phyloP scores from a whole-genome alignment of 2,113 vertebrate genomes.

The Perca fluviatilis region DNA sequence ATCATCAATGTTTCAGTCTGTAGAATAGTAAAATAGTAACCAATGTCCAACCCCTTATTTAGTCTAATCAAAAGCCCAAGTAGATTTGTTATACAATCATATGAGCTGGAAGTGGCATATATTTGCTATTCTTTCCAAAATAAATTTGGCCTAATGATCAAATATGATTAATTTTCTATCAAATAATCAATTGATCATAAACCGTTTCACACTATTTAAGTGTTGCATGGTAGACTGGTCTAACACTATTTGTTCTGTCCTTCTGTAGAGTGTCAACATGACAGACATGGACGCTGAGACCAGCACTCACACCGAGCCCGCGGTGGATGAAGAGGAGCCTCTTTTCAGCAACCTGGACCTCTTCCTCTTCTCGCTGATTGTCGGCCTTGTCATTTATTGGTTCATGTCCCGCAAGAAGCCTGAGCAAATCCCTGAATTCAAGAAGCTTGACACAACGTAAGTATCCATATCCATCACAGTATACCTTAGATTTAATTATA shows the following conservation, averaged over 20 bases:
- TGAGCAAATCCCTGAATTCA: slow-evolving; percentile 91
- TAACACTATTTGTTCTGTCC: not conserved
- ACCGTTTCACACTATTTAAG: not conserved
- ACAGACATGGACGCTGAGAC: slow-evolving; percentile 76
- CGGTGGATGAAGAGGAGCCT: slow-evolving; percentile 81
- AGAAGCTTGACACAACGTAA: slow-evolving; percentile 87
- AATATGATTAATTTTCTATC: not conserved
- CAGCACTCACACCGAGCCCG: slow-evolving; percentile 52
- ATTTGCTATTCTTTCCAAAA: not conserved
- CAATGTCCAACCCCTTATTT: not conserved
- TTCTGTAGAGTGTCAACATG: slow-evolving; percentile 70
- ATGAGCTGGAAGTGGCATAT: not conserved
- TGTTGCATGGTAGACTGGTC: not conserved
- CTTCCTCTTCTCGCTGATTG: slow-evolving; percentile 91
- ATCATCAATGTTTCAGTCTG: not conserved
- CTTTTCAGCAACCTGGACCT: slow-evolving; percentile 90
- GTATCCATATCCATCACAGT: slow-evolving; percentile 66
- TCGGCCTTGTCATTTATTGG: slow-evolving; percentile 91
- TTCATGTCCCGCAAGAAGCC: slow-evolving; percentile 94
- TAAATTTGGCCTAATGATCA: not conserved
- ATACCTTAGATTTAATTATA: not conserved
- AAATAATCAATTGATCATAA: not conserved
- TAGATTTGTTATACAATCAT: not conserved
- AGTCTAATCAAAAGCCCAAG: not conserved
- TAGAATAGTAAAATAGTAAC: not conserved